Conservation (phyloP, 1,140 invertebrate species). For the Procambarus virginalis region DNA sequence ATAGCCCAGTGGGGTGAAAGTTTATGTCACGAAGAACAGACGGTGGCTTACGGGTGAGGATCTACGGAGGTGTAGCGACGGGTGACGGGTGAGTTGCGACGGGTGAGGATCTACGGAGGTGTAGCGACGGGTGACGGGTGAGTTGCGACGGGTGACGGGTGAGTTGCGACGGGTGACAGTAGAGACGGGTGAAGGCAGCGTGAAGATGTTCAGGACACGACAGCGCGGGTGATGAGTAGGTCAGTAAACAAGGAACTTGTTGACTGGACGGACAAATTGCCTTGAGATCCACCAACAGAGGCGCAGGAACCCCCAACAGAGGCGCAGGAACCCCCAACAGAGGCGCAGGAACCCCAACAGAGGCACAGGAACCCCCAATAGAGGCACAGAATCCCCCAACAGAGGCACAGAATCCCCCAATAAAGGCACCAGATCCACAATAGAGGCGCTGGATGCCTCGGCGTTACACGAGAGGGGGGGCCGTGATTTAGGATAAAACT, state of each 20-base stretch:
- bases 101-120: neutral
- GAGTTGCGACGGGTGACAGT: too few relatives aligned
- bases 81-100: too few relatives aligned
- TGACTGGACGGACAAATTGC: neutral
- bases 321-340: too few relatives aligned
- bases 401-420: too few relatives aligned
- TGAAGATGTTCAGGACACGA: neutral
- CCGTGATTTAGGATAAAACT: neutral
- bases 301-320: too few relatives aligned
- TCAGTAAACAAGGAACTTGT: neutral
- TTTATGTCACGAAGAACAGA: neutral
- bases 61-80: neutral
- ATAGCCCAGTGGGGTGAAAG: neutral
- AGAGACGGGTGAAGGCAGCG: neutral
- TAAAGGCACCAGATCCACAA: too few relatives aligned
- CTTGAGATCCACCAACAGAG: neutral
- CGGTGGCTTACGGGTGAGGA: neutral
- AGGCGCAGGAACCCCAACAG: too few relatives aligned
- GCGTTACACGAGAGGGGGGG: neutral
- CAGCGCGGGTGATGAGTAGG: neutral
- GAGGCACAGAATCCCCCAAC: too few relatives aligned
- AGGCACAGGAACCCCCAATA: too few relatives aligned
- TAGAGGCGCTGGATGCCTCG: neutral
- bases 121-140: too few relatives aligned
- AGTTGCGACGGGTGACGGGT: too few relatives aligned